Base-by-base conservation (phyloP, 2,888 invertebrate genomes). In the Kryphioiulus occultus region DNA sequence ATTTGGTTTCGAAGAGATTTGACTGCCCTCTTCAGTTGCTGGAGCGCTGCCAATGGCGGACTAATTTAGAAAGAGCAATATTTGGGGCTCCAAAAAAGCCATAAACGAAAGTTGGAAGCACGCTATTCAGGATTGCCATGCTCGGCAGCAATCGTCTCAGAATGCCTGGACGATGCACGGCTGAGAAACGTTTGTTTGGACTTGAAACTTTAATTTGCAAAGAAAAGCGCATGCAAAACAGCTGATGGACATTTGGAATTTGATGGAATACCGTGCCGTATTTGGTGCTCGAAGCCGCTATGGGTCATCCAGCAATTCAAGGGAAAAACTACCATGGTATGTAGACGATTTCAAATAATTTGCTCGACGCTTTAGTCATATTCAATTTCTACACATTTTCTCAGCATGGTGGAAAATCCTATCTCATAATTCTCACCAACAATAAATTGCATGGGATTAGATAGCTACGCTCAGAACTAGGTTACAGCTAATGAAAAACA, bases 1-100 rank as follows among this genome's bases (percentile, higher is more conserved):
- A 78, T 78, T 78, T 78, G 9, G 78, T 78, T 78, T 30, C 78
- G 12, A 30, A 78, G 30, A 30, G 30, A 78, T 78, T 78, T 78
- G 78, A 78, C 78, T 78, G 78, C 78, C 78, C 78, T 78, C 78
- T 78, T 44, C 42, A 85, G 44, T 39, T 42, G 26, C 39, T 85
- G 85, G 85, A 85, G 22, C 2, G 15, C 85, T 85, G 85, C 85
- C 85, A 85, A 85, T 39, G 22, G n/a, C 10, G 39, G 22, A 85
- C 85, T 85, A 85, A 85, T 85, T 85, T 85, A 44, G 85, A 47
- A 47, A 85, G 85, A 85, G 44, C 78, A 78, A 78, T 78, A 78
- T 78, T 78, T 78, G 17, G 30, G 78, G 30, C 12, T 78, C 2
- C 26, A 2, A 78, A 30, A n/a, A 59, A 30, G 78, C 30, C 30